Evolutionary conservation across 2,797 vertebrate genomes (phyloP), one percentile per base, ranked within the genome.

Genomic region (Anomalospiza imberbis): DNA sequence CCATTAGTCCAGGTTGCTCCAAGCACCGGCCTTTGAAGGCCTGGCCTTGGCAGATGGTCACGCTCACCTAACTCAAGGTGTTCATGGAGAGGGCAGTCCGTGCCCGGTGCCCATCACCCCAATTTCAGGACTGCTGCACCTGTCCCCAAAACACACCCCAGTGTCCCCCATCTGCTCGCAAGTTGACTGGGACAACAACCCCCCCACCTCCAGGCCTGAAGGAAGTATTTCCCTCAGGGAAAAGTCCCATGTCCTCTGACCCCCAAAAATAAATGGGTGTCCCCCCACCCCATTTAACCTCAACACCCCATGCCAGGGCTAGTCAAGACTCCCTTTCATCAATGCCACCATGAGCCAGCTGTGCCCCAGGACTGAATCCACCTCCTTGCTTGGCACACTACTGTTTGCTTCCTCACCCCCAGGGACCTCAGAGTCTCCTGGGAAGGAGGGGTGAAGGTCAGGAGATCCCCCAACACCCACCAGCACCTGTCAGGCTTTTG

Each of bases 271-370:
- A 2, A n/a, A n/a, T n/a, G n/a, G n/a, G n/a, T n/a, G n/a, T 38
- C 10, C 47, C 2, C 20, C 9, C 15, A 32, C 11, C 17, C 8
- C 14, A 12, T 32, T 29, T 55, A 47, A 75, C 14, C n/a, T 55
- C 32, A 55, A 10, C 9, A 6, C 5, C 17, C 12, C 34, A 29
- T 2, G 3, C 29, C 47, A 71, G 29, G 98, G 96, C 71, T 96
- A 74, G 20, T 98, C 97, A 2, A 98, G 98, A 58, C 92, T 74
- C 28, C 79, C 76, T 13, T 95, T 91, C 61, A 98, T 98, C 9
- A 97, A 98, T 4, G 97, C 98, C 94, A 98, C 98, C 92, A 98
- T 98, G 98, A 98, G 96, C 24, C 98, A 98, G 98, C 95, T 98
- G 70, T 94, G 95, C 47, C 95, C 28, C 97, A 98, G 93, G 98